Conservation (phyloP, 2,113 vertebrate species). For the Vulpes vulpes region DNA sequence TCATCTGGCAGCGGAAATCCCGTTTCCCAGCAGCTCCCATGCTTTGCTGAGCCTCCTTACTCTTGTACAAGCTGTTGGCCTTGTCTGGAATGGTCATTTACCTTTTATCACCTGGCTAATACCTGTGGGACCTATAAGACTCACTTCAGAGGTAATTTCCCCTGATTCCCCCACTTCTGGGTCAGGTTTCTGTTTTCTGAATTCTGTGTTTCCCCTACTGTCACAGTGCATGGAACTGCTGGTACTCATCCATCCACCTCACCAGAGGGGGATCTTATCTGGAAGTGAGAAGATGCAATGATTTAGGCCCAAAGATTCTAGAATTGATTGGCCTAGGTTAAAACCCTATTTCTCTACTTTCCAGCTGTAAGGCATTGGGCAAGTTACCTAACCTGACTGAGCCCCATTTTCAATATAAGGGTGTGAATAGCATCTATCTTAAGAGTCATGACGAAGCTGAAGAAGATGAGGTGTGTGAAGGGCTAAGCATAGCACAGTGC, state of each 20-base stretch:
- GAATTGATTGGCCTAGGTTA: background rate
- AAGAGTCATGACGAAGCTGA: background rate
- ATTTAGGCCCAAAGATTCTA: background rate
- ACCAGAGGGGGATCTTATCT: background rate
- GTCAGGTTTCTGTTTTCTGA: background rate
- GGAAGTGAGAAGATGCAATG: background rate
- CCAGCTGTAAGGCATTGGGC: background rate
- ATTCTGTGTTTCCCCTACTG: background rate
- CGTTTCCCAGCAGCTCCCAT: background rate
- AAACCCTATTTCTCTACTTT: background rate
- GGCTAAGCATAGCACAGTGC: background rate
- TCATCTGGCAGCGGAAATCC: background rate
- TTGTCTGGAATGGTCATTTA: background rate
- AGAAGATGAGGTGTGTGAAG: background rate
- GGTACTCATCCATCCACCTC: background rate
- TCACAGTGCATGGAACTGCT: background rate
- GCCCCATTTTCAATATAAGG: background rate
- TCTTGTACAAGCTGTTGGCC: background rate
- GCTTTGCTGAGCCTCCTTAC: background rate
- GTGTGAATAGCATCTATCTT: background rate
- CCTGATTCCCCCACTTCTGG: background rate
- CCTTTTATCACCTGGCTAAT: conserved; percentile 38
- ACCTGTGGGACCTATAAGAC: background rate
- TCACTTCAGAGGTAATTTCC: background rate
- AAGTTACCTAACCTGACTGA: background rate